Conservation (phyloP, 2,113 vertebrate genomes). For the Nanorana parkeri region DNA sequence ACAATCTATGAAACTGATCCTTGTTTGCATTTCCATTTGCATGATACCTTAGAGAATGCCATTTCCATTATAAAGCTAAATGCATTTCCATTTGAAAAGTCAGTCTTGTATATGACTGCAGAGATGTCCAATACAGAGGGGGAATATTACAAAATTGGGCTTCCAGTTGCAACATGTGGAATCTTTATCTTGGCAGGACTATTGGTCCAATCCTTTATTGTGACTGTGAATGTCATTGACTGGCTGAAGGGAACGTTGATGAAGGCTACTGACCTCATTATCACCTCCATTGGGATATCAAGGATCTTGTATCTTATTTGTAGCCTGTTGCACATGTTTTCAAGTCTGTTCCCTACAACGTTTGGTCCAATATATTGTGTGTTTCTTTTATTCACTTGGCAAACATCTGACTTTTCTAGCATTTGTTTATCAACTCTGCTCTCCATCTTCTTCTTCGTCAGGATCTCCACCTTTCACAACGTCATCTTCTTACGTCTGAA, state of each 20-base stretch:
- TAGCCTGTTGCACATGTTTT: not conserved
- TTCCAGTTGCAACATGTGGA: not conserved
- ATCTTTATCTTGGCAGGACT: not conserved
- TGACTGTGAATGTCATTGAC: conserved; percentile 3
- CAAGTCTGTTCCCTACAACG: too few species aligned
- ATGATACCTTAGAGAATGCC: too few species aligned
- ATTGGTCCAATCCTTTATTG: conserved; percentile 3
- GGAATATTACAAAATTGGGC: too few species aligned
- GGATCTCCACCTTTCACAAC: not conserved
- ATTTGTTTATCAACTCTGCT: conserved; percentile 11
- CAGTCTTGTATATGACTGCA: too few species aligned
- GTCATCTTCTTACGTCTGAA: not conserved
- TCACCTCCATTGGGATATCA: conserved; percentile 15
- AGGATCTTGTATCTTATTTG: not conserved
- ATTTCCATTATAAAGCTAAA: too few species aligned
- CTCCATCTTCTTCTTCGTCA: not conserved
- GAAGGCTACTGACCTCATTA: not conserved
- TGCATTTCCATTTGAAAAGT: too few species aligned
- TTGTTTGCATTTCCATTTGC: too few species aligned
- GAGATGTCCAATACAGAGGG: not conserved
- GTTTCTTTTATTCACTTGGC: too few species aligned
- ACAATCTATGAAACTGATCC: too few species aligned
- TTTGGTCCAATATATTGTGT: too few species aligned
- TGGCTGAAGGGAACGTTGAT: conserved; percentile 30
- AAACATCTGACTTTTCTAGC: not conserved